Base-by-base conservation (phyloP, 1,140 invertebrate species). In the Zaprionus camerounensis region DNA sequence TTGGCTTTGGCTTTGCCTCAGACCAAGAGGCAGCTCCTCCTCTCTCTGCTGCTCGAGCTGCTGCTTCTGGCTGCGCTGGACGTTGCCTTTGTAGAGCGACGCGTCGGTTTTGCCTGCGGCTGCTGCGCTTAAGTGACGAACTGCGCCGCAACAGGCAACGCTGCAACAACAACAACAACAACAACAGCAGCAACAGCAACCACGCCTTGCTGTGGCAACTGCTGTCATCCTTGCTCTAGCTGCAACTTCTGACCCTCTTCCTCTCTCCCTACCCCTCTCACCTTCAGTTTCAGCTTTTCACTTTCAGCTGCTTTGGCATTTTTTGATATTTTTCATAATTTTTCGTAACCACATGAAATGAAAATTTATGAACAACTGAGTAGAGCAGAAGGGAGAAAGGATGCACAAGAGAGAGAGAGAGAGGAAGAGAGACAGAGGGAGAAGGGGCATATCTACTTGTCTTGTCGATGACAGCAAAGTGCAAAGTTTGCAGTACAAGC, bases 41-140 rank as follows among this genome's bases (percentile, higher is more conserved):
- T 2, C 22, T 17, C 22, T 5, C 17, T 31, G 3, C 22, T 44
- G 36, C 31, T 17, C 15, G 2, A 17, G 41, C 31, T 59, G 15
- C 36, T 49, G 41, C 61, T 57, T 22, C 24, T 9, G 9, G n/a
- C 24, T 62, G 12, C 31, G 22, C 51, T 58, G 55, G 61, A 61
- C 51, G 58, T 44, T 34, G 69, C 74, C 68, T 67, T 72, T 72
- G 69, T 55, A 24, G 44, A 28, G 66, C 31, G 17, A 22, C 24
- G 65, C 36, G 28, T 31, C 28, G 17, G 22, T 56, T 31, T 38
- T 26, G 49, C 34, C 58, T 73, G 70, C 17, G 75, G 75, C 71
- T 68, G 17, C 41, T 63, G 75, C 53, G 70, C 71, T 73, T 77
- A 73, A 73, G 75, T 74, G 75, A 73, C 75, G 65, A 71, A 55